These are phyloP conservation scores for Nixonia krombeini DNA, from an alignment of 1,140 invertebrate species.

Conservation along the genomic window DNA sequence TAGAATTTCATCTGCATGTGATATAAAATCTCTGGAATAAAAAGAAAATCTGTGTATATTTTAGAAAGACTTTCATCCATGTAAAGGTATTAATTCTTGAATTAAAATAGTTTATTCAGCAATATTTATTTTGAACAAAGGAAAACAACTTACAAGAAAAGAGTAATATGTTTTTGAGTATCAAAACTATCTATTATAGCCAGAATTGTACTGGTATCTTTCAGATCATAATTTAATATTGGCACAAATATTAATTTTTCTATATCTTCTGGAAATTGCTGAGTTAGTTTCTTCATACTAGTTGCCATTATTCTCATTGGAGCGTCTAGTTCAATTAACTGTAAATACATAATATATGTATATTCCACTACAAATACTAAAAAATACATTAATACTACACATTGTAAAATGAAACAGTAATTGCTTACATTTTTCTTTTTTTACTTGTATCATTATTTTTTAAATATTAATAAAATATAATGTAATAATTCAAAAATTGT, in stretches of 20 bases:
- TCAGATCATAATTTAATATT: conserved; percentile 26
- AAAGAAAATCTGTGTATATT: conserved; percentile 7
- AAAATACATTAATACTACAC: neutral
- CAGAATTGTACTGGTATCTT: conserved; percentile 8
- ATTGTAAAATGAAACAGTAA: neutral
- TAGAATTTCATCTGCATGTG: conserved; percentile 35
- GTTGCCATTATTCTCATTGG: conserved; percentile 13
- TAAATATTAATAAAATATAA: conserved; percentile 7
- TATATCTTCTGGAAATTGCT: conserved; percentile 27
- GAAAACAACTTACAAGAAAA: conserved; percentile 20
- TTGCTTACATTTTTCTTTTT: neutral
- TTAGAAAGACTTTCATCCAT: too few relatives aligned
- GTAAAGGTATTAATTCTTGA: too few relatives aligned
- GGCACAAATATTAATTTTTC: conserved; percentile 27
- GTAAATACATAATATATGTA: neutral
- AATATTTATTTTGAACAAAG: too few relatives aligned
- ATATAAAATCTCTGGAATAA: conserved; percentile 29
- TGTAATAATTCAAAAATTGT: neutral
- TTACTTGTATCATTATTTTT: neutral
- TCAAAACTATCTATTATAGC: conserved; percentile 9
- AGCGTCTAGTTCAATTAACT: conserved; percentile 15
- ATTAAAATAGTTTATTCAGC: too few relatives aligned
- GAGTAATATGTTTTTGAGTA: neutral
- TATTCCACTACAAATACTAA: neutral
- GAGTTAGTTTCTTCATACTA: conserved; percentile 8